Evolutionary conservation across 2,888 invertebrate species (phyloP).

Genomic region (Cyclophora punctaria): DNA sequence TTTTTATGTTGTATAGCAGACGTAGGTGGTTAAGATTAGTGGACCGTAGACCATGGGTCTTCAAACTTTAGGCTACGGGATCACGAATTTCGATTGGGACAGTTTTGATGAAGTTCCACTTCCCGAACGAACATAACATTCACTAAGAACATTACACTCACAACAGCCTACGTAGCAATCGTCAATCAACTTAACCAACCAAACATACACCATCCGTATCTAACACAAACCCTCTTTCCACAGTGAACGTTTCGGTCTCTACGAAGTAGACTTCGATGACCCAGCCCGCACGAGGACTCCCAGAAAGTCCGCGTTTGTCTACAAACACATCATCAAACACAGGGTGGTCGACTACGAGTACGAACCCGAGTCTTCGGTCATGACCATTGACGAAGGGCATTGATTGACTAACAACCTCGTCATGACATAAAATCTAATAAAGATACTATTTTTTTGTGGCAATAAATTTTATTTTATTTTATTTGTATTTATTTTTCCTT

Average conservation of each 20-base stretch:
- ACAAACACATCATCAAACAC: conserved; percentile 69
- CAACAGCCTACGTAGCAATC: background rate
- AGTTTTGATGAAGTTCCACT: background rate
- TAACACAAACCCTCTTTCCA: conserved; percentile 7
- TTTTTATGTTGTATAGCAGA: too few species aligned
- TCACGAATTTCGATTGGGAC: too few species aligned
- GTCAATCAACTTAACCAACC: too few species aligned
- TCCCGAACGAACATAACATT: background rate
- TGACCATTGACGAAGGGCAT: conserved; percentile 44
- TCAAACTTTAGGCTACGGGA: too few species aligned
- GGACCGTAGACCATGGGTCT: too few species aligned
- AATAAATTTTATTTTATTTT: too few species aligned
- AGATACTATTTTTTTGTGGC: too few species aligned
- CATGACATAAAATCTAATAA: too few species aligned
- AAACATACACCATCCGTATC: background rate
- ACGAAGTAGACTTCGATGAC: conserved; percentile 78
- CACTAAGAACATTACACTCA: background rate
- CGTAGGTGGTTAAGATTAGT: too few species aligned
- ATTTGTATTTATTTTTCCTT: too few species aligned
- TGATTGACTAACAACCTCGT: conserved; percentile 6
- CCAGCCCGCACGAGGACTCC: conserved; percentile 76
- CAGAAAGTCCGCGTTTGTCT: conserved; percentile 76
- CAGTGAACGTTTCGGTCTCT: conserved; percentile 80
- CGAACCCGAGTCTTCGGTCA: conserved; percentile 37
- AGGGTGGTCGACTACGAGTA: conserved; percentile 45